Conservation (phyloP, 2,113 vertebrate genomes). For the Cervus canadensis region DNA sequence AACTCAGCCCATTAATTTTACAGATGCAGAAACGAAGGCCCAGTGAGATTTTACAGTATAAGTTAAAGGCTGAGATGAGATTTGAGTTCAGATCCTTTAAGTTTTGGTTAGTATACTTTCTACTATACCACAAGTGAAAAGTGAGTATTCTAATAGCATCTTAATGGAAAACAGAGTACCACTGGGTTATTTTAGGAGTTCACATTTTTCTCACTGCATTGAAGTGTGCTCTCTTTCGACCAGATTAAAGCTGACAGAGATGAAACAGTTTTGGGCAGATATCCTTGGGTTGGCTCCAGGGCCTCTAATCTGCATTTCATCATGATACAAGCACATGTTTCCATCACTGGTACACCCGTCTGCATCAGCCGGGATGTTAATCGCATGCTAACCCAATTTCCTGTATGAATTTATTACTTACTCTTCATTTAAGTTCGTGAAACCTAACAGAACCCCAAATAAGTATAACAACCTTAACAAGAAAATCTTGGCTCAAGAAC, state of each 20-base stretch:
- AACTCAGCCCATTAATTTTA: not conserved
- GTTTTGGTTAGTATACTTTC: not conserved
- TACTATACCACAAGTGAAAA: not conserved
- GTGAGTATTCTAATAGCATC: slow-evolving; percentile 54
- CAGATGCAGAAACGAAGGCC: slow-evolving; percentile 8
- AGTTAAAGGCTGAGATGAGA: not conserved
- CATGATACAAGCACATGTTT: slow-evolving; percentile 83
- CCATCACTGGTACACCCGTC: slow-evolving; percentile 80
- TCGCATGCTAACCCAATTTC: slow-evolving; percentile 85
- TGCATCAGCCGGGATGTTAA: slow-evolving; percentile 84
- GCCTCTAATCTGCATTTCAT: slow-evolving; percentile 85
- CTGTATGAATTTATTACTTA: slow-evolving; percentile 81
- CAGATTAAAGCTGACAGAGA: slow-evolving; percentile 86
- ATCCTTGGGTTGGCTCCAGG: slow-evolving; percentile 85
- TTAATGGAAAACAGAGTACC: slow-evolving; percentile 40
- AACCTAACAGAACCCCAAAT: slow-evolving; percentile 69
- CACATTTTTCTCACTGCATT: slow-evolving; percentile 67
- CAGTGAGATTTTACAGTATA: not conserved
- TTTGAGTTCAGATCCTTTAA: slow-evolving; percentile 19
- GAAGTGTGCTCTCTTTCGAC: slow-evolving; percentile 64
- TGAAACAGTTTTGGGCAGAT: slow-evolving; percentile 80
- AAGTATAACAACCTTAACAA: slow-evolving; percentile 60
- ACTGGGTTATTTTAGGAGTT: slow-evolving; percentile 65
- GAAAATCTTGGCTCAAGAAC: slow-evolving; percentile 36
- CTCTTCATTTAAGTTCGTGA: slow-evolving; percentile 83